Conservation (phyloP, 2,888 invertebrate genomes). For the Chymomyza procnemis region DNA sequence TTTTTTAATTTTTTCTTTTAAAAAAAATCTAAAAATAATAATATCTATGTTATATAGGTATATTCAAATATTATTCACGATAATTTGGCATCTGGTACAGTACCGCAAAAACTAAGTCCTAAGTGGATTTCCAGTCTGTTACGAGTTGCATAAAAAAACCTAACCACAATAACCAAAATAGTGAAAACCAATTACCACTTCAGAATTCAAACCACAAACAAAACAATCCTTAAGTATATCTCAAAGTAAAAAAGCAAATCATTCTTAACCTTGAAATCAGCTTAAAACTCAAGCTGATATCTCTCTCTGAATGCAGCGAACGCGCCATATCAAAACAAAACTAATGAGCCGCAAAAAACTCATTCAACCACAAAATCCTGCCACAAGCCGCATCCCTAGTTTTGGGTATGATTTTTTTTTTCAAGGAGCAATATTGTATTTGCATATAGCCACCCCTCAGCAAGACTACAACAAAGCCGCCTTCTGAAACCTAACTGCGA, state of each 20-base stretch:
- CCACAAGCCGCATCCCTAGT: background rate
- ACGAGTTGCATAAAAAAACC: constrained; percentile 2
- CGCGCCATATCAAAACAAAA: constrained; percentile 63
- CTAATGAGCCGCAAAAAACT: constrained; percentile 53
- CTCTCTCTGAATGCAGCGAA: constrained; percentile 42
- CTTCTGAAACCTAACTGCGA: background rate
- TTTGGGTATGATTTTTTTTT: background rate
- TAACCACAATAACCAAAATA: constrained; percentile 9
- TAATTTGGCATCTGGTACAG: background rate
- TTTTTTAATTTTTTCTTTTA: too few species aligned
- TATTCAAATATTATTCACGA: too few species aligned
- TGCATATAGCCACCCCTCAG: constrained; percentile 45
- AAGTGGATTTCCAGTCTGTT: background rate
- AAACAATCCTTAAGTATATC: constrained; percentile 8
- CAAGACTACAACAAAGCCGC: background rate
- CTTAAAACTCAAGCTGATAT: constrained; percentile 62
- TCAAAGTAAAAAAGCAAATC: constrained; percentile 50
- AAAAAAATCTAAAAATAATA: too few species aligned
- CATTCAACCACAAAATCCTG: constrained; percentile 56
- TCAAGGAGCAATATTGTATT: constrained; percentile 33
- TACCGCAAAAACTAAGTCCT: too few species aligned
- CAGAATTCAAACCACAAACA: constrained; percentile 31
- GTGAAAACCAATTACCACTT: constrained; percentile 53
- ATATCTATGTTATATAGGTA: too few species aligned
- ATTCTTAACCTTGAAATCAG: constrained; percentile 65